These are phyloP conservation scores for Eupelmus urozonus DNA, from an alignment of 2,888 invertebrate genomes.

Conservation along the genomic window DNA sequence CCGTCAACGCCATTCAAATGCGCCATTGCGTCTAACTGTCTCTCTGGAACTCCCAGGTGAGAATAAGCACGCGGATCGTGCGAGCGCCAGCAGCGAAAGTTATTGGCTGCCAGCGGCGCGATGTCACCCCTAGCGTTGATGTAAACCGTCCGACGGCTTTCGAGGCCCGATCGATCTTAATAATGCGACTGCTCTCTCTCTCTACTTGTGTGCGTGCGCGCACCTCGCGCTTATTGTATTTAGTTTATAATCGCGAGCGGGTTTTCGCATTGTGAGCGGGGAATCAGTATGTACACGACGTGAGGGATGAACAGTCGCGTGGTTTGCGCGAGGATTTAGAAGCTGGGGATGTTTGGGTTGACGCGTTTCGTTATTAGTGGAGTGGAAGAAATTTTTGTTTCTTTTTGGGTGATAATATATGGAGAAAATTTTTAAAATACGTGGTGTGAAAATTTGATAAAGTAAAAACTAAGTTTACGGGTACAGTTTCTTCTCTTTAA, in stretches of 20 bases:
- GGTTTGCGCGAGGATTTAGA: neutral
- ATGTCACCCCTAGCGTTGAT: neutral
- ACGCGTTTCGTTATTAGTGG: too few species aligned
- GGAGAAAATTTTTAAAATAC: too few species aligned
- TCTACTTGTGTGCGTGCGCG: neutral
- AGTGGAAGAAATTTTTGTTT: too few species aligned
- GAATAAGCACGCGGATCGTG: constrained; percentile 38
- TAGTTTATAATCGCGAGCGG: neutral
- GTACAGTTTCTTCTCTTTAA: too few species aligned
- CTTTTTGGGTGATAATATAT: too few species aligned
- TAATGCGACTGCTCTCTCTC: neutral
- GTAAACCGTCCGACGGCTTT: neutral
- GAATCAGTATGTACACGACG: too few species aligned
- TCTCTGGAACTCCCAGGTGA: constrained; percentile 51
- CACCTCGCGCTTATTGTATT: constrained; percentile 11
- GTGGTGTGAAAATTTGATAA: too few species aligned
- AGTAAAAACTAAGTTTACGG: too few species aligned
- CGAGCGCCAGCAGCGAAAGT: constrained; percentile 40
- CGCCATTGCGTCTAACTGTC: constrained; percentile 53
- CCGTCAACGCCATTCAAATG: constrained; percentile 56
- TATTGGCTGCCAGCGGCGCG: constrained; percentile 31
- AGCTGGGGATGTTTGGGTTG: neutral
- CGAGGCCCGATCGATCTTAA: constrained; percentile 40
- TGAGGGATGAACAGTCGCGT: too few species aligned
- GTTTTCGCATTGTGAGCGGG: neutral